These are phyloP conservation scores for Poeciliopsis prolifica DNA, from an alignment of 2,113 vertebrate genomes.

Conservation along the genomic window DNA sequence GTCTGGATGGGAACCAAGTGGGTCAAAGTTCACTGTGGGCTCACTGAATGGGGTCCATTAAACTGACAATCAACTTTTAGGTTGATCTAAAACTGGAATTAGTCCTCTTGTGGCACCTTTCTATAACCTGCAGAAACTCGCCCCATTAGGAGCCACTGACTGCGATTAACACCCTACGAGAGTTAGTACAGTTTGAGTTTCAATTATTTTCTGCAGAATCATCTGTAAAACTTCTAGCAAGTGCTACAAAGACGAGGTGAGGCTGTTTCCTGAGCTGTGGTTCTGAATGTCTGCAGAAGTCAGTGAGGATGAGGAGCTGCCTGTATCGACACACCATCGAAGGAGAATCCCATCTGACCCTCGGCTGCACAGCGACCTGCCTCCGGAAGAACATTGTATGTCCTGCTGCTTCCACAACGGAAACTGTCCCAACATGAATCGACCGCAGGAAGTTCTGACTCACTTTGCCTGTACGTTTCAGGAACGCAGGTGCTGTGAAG, in stretches of 20 bases:
- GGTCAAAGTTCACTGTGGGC: too few species aligned
- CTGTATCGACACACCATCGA: constrained; percentile 65
- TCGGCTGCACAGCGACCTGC: constrained; percentile 84
- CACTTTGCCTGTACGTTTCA: constrained; percentile 53
- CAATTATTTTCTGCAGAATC: neutral
- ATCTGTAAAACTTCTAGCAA: neutral
- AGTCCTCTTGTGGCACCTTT: too few species aligned
- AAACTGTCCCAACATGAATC: neutral
- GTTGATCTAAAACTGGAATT: too few species aligned
- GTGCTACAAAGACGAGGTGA: neutral
- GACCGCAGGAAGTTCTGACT: neutral
- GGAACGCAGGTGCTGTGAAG: constrained; percentile 84
- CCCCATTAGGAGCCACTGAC: too few species aligned
- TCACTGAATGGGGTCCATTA: too few species aligned
- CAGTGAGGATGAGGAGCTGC: constrained; percentile 64
- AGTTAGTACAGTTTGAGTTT: too few species aligned
- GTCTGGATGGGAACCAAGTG: neutral
- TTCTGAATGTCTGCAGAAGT: constrained; percentile 58
- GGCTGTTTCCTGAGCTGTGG: neutral
- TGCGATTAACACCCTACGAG: too few species aligned
- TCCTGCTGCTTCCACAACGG: constrained; percentile 4
- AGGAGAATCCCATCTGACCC: constrained; percentile 50
- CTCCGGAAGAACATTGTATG: constrained; percentile 76
- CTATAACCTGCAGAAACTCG: too few species aligned
- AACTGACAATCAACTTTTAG: too few species aligned